Base-by-base conservation (phyloP, 2,888 invertebrate genomes). In the Agriopis aurantiaria region DNA sequence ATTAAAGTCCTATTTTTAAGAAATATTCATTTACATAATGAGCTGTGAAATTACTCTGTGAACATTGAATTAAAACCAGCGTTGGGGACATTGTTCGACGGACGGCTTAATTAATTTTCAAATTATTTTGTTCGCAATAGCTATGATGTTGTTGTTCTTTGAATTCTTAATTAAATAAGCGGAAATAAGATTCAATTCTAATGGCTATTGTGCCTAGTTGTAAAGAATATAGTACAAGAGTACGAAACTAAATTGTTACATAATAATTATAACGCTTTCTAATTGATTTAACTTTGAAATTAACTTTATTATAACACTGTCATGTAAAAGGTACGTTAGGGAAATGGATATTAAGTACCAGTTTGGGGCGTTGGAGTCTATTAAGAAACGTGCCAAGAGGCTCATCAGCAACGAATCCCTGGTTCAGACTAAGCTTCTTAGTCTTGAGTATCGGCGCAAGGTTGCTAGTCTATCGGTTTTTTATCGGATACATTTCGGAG, bases 1-100 rank as follows among this genome's bases (percentile, higher is more conserved):
- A 68, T 63, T 60, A 73, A 74, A 71, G 72, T 64, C 57, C 78
- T 80, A 79, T 81, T 83, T 82, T 82, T 82, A 80, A 85, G 80
- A 81, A 84, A 82, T 80, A 82, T 77, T 83, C 82, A 84, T 85
- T 80, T 81, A 80, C 79, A 82, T 85, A 84, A 84, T 85, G 83
- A 81, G 79, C 80, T 80, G 75, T 74, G 76, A 80, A 84, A 84
- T 83, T 80, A 81, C 80, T 80, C 65, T 68, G 69, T 72, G 80
- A 82, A 78, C 80, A 80, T 78, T 80, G 79, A 83, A 82, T 82
- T 80, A 81, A 81, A 82, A 75, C 73, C 77, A 76, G 78, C 78
- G 80, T 72, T 73, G 75, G 70, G 75, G 78, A 76, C 81, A 81
- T 84, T 85, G 84, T 85, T 78, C 71, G 74, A 79, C 76, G 77